Base-by-base conservation (phyloP, 2,113 vertebrate genomes). In the Scalopus aquaticus region DNA sequence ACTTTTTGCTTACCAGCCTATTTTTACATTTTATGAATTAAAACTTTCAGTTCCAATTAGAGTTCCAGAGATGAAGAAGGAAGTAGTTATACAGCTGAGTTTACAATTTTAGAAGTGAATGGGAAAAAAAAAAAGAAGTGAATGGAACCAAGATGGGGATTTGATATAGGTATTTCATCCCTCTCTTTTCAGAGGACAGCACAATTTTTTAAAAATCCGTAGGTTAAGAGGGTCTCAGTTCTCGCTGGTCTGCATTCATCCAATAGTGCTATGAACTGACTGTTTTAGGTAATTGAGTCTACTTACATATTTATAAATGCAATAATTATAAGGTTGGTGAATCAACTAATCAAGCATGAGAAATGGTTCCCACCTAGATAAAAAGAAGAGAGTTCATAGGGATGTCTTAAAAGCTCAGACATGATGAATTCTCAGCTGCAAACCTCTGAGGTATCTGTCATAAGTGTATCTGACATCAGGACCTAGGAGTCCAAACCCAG, bases 31-130 rank as follows among this genome's bases (percentile, higher is more conserved):
- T 95, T 46, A 49, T 91, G 65, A 30, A 92, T 73, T 87, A 58
- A 86, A 84, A 84, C 4, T 81, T 96, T 86, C 70, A 90, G 32
- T 74, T 96, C 54, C 73, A 67, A 2, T 77, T 37, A 91, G 32
- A 46, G 54, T 30, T 79, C 39, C 87, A 49, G 65, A 72, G 60
- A 83, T 58, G 35, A 17, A 95, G 87, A 92, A 87, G 78, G 30
- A 87, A 73, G 12, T 39, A 62, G n/a, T n/a, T n/a, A 54, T 64
- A 28, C 5, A 9, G 9, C 1, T 56, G 80, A 73, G 30, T 73
- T 95, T 64, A 35, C 20, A 79, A 30, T 56, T 90, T 94, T 22
- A 56, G 78, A 70, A 80, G 81, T 24, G 20, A 93, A 79, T 28
- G 20, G 49, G n/a, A n/a, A n/a, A n/a, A n/a, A n/a, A n/a, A n/a